Base-by-base conservation (phyloP, 2,113 vertebrate species). In the Sebastes schlegelii region DNA sequence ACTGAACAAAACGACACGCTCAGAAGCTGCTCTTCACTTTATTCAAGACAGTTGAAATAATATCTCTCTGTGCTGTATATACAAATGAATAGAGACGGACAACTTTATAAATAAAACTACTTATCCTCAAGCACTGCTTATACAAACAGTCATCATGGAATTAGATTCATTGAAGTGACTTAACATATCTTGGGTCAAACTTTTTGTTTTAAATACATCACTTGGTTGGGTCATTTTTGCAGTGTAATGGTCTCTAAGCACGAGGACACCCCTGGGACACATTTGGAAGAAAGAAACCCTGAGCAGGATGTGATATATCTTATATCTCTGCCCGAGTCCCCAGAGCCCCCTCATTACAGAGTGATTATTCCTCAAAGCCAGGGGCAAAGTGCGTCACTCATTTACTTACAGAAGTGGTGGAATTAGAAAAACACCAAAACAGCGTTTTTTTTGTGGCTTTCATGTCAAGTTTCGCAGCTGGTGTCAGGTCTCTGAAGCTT, bases 281-380 rank as follows among this genome's bases (percentile, higher is more conserved):
- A 64, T 85, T 78, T 40, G 26, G 51, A 83, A 71, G 49, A 51
- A 48, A 52, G 34, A 40, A 74, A 67, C 60, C 7, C 62, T 45
- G 65, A 82, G 68, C 17, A 49, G 26, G 7, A 7, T 77, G 14
- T 81, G 73, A 87, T 85, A 62, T 66, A 75, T 85, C 42, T 17
- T 3, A 12, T 58, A 68, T 34, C 26, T 34, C 73, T 34, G 60
- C 73, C 10, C 45, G 0, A 12, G 45, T 87, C 80, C 58, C 77
- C 79, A 11, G 80, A 83, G 82, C 51, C 40, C 23, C 51, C 46
- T 83, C 67, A 84, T 89, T 89, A 89, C 77, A 55, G 5, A 70
- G 49, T 69, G 46, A 87, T 87, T 86, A 87, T 74, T 61, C 67
- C 11, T 40, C 1, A 42, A 69, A 61, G 82, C 69, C 65, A 3